phyloP scores from a whole-genome alignment of 92 coral and sea anemone genomes.

The Porites cylindrica region DNA sequence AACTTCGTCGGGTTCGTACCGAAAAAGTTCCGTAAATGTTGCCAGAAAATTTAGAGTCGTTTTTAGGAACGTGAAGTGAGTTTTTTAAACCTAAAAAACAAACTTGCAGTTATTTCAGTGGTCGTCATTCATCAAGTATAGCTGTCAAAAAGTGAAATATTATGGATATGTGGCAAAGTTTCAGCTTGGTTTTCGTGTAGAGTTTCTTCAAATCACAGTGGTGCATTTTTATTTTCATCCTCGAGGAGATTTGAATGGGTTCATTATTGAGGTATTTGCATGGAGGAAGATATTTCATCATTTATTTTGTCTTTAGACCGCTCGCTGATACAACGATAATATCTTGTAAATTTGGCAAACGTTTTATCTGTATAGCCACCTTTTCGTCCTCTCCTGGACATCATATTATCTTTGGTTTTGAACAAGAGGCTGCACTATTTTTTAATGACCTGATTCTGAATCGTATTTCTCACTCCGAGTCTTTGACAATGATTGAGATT shows the following conservation, averaged over 20 bases:
- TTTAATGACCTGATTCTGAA: background rate
- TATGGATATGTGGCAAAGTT: background rate
- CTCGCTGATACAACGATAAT: too few species aligned
- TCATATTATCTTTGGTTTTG: background rate
- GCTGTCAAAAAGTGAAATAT: slow-evolving; percentile 7
- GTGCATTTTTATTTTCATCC: background rate
- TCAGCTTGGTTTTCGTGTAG: background rate
- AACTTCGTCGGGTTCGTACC: background rate
- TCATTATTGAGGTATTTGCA: slow-evolving; percentile 30
- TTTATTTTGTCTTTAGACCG: too few species aligned
- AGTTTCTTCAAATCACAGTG: background rate
- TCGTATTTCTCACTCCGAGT: background rate
- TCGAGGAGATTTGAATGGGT: slow-evolving; percentile 29
- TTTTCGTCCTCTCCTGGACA: background rate
- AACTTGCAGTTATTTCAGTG: background rate
- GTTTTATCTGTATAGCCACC: background rate
- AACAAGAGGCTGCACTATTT: background rate
- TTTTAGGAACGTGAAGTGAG: background rate
- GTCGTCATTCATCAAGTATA: background rate
- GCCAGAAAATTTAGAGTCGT: background rate
- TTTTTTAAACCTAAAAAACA: background rate
- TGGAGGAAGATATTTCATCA: background rate
- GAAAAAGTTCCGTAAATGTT: background rate
- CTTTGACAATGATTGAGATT: too few species aligned
- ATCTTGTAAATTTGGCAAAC: too few species aligned